Evolutionary conservation across 1,140 invertebrate genomes (phyloP), one percentile per base, ranked within the genome.

Genomic region (Euwallacea fornicatus): DNA sequence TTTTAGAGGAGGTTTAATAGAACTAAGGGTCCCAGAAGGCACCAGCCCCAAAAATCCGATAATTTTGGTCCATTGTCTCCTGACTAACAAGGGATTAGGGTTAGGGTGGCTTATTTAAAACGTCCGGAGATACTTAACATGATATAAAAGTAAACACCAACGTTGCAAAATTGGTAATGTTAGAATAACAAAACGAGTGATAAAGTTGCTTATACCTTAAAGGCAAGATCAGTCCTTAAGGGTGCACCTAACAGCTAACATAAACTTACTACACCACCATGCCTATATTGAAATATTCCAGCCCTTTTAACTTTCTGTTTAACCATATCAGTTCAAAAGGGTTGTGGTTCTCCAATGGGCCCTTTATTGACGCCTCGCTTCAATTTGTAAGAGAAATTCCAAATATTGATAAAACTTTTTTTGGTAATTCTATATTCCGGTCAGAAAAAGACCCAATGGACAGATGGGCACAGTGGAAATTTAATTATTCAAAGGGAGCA

Each of bases 401-500:
- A 64, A 71, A 71, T 71, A 71, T 71, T 71, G 69, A 71, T 58
- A 71, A 71, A 71, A 60, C 53, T 65, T 71, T 71, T 75, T 75
- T 75, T 61, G 46, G 76, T 72, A 76, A 76, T 71, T 66, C 56
- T 75, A 76, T 73, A 76, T 73, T 75, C 73, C 63, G 56, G 71
- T 73, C 11, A 76, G 67, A 60, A 54, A 62, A 61, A 11, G 41
- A 63, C 54, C 66, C 73, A 77, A 69, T 74, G 73, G 77, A 79
- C 79, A 80, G 79, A 80, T 80, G 79, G 78, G 73, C 66, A 73
- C 77, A 73, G 74, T 75, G 73, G 76, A 80, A 78, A 80, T 79
- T 80, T 76, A 80, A 79, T 80, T 79, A 80, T 80, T 80, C 78
- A 79, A 79, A 79, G 78, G 79, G 79, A 80, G 76, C 76, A 78